Conservation (phyloP, 2,797 vertebrate genomes). For the Sebastes alutus region DNA sequence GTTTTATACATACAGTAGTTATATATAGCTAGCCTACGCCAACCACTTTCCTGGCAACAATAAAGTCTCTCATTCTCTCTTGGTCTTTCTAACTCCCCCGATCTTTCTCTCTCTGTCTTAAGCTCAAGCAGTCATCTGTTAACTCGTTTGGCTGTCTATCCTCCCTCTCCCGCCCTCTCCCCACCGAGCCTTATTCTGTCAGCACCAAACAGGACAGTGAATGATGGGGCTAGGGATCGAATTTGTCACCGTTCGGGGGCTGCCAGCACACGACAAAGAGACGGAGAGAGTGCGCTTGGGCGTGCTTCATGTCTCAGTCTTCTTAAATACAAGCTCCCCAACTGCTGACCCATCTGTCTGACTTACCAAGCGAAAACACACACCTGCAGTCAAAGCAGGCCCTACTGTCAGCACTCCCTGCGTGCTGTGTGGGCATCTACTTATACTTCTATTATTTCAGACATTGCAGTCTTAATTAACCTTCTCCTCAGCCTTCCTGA, state of each 20-base stretch:
- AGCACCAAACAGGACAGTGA: slow-evolving; percentile 69
- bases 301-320: slow-evolving; percentile 46
- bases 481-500: slow-evolving; percentile 1
- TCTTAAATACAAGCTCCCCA: slow-evolving; percentile 53
- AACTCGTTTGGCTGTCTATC: slow-evolving; percentile 33
- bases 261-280: slow-evolving; percentile 35
- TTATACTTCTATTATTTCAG: slow-evolving; percentile 23
- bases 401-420: slow-evolving; percentile 34
- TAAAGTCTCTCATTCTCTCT: slow-evolving; percentile 8
- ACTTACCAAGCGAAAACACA: slow-evolving; percentile 48
- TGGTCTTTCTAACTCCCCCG: background rate
- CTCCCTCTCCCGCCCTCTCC: background rate
- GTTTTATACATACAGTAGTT: background rate
- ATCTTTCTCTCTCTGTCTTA: slow-evolving; percentile 19
- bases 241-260: slow-evolving; percentile 62
- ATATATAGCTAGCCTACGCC: background rate
- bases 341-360: slow-evolving; percentile 62
- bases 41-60: background rate
- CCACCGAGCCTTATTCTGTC: slow-evolving; percentile 46
- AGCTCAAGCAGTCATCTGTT: slow-evolving; percentile 44
- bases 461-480: slow-evolving; percentile 32
- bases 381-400: slow-evolving; percentile 39
- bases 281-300: slow-evolving; percentile 1
- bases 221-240: slow-evolving; percentile 45
- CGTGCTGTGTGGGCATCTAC: slow-evolving; percentile 8